Conservation (phyloP, 2,797 vertebrate genomes). For the Cossypha caffra region DNA sequence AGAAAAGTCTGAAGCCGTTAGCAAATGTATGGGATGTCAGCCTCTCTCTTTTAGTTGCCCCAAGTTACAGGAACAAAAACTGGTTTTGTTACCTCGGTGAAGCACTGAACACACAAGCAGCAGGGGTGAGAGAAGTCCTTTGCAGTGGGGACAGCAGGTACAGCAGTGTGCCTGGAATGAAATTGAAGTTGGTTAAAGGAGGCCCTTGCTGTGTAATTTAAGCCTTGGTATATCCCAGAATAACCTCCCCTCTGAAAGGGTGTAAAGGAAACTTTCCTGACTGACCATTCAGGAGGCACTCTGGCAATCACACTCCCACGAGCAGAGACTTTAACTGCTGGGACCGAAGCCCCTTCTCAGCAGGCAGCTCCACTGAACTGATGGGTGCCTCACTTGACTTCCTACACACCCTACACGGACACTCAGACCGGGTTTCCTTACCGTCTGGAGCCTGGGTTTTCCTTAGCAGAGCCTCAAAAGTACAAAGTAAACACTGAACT, state of each 20-base stretch:
- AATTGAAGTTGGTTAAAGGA: not conserved
- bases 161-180: not conserved
- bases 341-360: not conserved
- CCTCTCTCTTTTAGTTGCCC: not conserved
- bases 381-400: not conserved
- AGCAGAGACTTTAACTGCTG: not conserved
- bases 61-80: not conserved
- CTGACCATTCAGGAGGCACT: not conserved
- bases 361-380: not conserved
- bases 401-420: not conserved
- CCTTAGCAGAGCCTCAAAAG: not conserved
- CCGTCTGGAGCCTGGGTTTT: rapidly evolving
- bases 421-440: not conserved
- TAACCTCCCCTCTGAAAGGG: not conserved
- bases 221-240: not conserved
- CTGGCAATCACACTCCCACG: not conserved
- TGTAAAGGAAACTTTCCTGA: not conserved
- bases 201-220: not conserved
- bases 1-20: not conserved
- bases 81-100: not conserved
- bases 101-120: not conserved
- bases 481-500: not conserved
- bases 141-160: not conserved
- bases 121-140: not conserved
- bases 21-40: rapidly evolving